Percentiles rank a stretch among this genome's conserved stretches.
Evolutionary conservation across 92 coral and sea anemone genomes (phyloP).

Genomic region (Epizoanthus rinbou): DNA sequence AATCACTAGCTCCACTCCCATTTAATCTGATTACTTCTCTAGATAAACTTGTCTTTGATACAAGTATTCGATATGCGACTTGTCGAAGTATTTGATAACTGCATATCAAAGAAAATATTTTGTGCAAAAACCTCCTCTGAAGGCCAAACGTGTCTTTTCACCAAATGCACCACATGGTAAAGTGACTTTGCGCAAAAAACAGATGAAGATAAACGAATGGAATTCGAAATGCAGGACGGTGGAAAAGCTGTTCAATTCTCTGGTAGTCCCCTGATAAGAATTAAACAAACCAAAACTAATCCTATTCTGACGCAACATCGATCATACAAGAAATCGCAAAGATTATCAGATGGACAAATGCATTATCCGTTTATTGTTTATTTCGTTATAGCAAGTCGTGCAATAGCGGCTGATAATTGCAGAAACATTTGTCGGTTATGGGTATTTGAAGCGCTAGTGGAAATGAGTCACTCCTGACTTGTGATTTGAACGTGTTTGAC

Average conservation of each 20-base stretch:
- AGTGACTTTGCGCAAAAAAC: background rate
- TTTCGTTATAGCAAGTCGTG: background rate
- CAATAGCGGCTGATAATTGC: background rate
- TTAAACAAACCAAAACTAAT: background rate
- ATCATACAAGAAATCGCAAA: background rate
- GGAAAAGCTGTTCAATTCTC: background rate
- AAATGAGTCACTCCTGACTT: background rate
- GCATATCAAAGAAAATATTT: constrained; percentile 17
- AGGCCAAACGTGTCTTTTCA: background rate
- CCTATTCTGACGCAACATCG: background rate
- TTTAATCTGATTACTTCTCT: constrained; percentile 35
- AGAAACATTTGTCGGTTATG: background rate
- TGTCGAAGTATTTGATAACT: constrained; percentile 35
- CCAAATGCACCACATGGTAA: constrained; percentile 15
- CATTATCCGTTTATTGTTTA: background rate
- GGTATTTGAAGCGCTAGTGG: background rate
- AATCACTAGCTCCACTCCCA: constrained; percentile 28
- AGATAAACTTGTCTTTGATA: constrained; percentile 33
- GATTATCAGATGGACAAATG: background rate
- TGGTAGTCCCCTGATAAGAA: constrained; percentile 9
- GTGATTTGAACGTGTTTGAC: background rate
- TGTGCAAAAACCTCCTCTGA: constrained; percentile 7
- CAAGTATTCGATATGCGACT: constrained; percentile 27
- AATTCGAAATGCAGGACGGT: background rate
- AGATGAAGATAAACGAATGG: constrained; percentile 19